Evolutionary conservation across 2,888 invertebrate species (phyloP).

Genomic region (Microchrysa polita): DNA sequence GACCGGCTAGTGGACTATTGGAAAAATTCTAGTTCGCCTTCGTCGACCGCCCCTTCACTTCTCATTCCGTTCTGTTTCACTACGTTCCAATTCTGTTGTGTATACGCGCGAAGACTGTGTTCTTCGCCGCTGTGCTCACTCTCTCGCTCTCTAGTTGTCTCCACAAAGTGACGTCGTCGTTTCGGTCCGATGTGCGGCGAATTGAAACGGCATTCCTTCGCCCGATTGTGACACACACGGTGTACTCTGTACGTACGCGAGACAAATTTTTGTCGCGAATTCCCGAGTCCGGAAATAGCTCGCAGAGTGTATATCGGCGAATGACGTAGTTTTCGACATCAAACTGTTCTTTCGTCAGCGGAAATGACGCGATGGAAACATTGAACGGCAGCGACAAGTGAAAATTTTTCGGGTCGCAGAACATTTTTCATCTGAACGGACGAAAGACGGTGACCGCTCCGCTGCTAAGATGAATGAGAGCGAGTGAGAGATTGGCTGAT

Average conservation of each 20-base stretch:
- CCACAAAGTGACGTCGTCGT: not conserved
- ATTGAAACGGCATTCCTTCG: constrained; percentile 34
- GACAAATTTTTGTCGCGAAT: constrained; percentile 16
- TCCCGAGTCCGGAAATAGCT: constrained; percentile 21
- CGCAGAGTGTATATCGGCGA: not conserved
- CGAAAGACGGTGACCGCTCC: not conserved
- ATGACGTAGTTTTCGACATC: not conserved
- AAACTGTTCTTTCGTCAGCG: not conserved
- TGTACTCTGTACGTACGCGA: no score
- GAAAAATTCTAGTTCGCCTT: constrained; percentile 33
- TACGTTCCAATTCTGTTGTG: not conserved
- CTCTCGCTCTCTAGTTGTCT: constrained; percentile 13
- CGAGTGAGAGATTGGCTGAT: constrained; percentile 1
- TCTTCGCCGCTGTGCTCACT: constrained; percentile 27
- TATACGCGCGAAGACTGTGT: constrained; percentile 24
- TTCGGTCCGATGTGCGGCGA: constrained; percentile 10
- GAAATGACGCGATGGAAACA: constrained; percentile 24
- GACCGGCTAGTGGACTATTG: constrained; percentile 13
- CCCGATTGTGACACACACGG: constrained; percentile 25
- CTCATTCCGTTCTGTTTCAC: not conserved
- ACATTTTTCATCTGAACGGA: constrained; percentile 30
- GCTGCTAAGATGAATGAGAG: constrained; percentile 11
- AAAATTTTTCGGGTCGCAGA: constrained; percentile 16
- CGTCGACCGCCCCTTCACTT: constrained; percentile 16
- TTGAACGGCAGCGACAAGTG: constrained; percentile 4